Percentiles rank a stretch among this genome's conserved stretches.
These are phyloP conservation scores for Schizaphis graminum DNA, from an alignment of 2,888 invertebrate species.

Conservation along the genomic window DNA sequence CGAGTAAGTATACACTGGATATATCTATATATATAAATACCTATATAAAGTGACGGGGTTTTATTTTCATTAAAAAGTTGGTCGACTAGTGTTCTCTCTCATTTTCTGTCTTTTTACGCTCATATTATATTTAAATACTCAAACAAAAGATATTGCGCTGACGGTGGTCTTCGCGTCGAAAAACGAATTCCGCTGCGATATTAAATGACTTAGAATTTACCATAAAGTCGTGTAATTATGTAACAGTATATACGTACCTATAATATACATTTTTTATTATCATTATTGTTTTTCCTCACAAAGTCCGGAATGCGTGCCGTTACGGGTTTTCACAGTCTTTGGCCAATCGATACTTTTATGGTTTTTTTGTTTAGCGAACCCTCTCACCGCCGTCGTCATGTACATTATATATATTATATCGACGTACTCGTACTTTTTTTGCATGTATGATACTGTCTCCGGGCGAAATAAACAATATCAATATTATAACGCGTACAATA, in stretches of 20 bases:
- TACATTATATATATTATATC: neutral
- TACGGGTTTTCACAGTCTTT: neutral
- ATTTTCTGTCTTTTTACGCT: neutral
- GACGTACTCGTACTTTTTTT: neutral
- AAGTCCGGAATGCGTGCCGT: neutral
- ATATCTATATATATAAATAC: neutral
- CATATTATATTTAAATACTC: neutral
- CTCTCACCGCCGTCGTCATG: neutral
- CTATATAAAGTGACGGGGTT: neutral
- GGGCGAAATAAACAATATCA: neutral
- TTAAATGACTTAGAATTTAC: slow-evolving; percentile 36
- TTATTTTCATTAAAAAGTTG: slow-evolving; percentile 62
- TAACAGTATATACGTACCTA: neutral
- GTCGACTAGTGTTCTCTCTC: neutral
- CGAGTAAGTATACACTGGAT: neutral
- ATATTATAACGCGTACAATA: neutral
- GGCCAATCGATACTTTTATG: slow-evolving; percentile 32
- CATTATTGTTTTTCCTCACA: neutral
- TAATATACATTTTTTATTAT: neutral
- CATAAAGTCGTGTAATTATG: neutral
- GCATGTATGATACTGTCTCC: neutral
- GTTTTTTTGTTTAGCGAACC: neutral
- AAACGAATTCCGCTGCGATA: slow-evolving; percentile 2
- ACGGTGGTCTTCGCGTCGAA: neutral
- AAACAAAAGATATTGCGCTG: neutral